Evolutionary conservation across 2,113 vertebrate species (phyloP).

Genomic region (Corapipo altera): DNA sequence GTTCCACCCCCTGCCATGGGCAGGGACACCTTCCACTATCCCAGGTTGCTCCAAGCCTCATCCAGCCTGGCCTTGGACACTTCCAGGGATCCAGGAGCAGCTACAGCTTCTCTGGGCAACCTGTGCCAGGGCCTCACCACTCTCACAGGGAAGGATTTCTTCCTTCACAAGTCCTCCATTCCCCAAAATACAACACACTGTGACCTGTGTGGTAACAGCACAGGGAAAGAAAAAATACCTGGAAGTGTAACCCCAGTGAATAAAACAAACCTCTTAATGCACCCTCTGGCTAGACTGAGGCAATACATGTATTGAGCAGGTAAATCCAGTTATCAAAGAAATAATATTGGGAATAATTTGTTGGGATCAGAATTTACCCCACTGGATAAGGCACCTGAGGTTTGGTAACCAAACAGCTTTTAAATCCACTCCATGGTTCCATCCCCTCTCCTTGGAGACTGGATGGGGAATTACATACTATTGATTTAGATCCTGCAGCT

Average conservation of each 20-base stretch:
- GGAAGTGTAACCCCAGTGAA: neutral
- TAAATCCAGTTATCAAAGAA: neutral
- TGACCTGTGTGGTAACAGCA: neutral
- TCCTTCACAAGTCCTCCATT: neutral
- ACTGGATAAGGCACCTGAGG: neutral
- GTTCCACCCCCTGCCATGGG: neutral
- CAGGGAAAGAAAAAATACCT: neutral
- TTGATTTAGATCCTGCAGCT: neutral
- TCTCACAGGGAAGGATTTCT: neutral
- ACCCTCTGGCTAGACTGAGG: neutral
- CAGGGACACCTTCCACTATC: neutral
- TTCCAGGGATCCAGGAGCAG: neutral
- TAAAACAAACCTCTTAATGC: neutral
- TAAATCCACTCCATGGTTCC: accelerated
- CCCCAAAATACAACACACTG: accelerated
- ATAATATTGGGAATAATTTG: neutral
- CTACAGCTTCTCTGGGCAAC: neutral
- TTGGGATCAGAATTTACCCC: neutral
- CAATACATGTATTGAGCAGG: accelerated
- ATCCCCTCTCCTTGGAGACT: neutral
- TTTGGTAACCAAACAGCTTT: neutral
- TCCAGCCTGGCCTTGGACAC: neutral
- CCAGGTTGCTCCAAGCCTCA: accelerated
- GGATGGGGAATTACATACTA: neutral
- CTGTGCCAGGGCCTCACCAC: neutral